These are phyloP conservation scores for Sarcophaga carnaria DNA, from an alignment of 2,888 invertebrate species.

Conservation along the genomic window DNA sequence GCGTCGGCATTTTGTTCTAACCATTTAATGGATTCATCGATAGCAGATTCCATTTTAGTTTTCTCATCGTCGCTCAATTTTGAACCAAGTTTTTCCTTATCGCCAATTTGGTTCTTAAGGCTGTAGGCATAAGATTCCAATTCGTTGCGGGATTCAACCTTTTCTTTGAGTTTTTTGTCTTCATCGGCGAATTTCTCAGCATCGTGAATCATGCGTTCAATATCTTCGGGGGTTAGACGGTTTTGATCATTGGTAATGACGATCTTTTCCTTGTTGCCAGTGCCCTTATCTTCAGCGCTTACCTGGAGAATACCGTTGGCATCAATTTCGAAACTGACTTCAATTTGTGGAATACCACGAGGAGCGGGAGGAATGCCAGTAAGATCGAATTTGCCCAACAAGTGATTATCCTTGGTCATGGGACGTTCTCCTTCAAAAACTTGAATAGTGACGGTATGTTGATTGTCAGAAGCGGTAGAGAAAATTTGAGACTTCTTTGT, in stretches of 20 bases:
- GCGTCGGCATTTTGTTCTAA: conserved; percentile 97
- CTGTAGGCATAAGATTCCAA: conserved; percentile 98
- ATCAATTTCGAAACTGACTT: conserved; percentile 97
- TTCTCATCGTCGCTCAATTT: conserved; percentile 95
- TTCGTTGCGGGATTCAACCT: conserved; percentile 97
- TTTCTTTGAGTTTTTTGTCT: conserved; percentile 97
- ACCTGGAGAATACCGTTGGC: conserved; percentile 97
- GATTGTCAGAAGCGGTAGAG: conserved; percentile 99
- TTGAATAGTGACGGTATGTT: conserved; percentile 99
- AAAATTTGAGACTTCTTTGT: conserved; percentile 99
- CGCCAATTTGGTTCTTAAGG: conserved; percentile 96
- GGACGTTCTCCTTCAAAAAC: conserved; percentile 99
- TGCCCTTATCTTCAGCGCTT: conserved; percentile 99
- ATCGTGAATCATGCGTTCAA: conserved; percentile 99
- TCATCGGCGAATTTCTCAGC: conserved; percentile 99
- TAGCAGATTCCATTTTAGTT: conserved; percentile 96
- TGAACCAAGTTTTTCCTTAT: conserved; percentile 98
- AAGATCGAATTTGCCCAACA: conserved; percentile 98
- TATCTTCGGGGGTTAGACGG: conserved; percentile 97
- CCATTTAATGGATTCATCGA: conserved; percentile 99
- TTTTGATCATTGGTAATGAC: conserved; percentile 99
- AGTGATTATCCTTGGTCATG: conserved; percentile 99
- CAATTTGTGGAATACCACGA: conserved; percentile 95
- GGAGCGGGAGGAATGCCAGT: conserved; percentile 98
- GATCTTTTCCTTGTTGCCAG: conserved; percentile 99